A percentile compares a stretch with the other conserved stretches of the same genome.
phyloP scores from a whole-genome alignment of 2,113 vertebrate genomes.

The Catagonus wagneri region DNA sequence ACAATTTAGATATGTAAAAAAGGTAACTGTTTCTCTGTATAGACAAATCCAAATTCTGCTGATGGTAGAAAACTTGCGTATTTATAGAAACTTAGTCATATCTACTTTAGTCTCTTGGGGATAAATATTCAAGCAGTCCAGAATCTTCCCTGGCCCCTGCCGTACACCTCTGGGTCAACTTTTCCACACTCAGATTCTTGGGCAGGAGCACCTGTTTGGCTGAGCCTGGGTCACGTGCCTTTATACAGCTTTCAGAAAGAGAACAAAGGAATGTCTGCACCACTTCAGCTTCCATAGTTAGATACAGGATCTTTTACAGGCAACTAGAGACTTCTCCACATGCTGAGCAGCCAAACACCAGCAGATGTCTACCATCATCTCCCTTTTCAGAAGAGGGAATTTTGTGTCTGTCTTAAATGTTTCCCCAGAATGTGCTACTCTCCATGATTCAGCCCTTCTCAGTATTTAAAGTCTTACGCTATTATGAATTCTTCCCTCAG shows the following conservation, averaged over 20 bases:
- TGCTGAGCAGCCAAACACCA: background rate
- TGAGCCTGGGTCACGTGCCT: background rate
- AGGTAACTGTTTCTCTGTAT: background rate
- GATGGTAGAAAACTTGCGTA: background rate
- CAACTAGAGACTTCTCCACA: background rate
- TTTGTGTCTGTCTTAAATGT: slow-evolving; percentile 30
- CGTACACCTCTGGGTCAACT: background rate
- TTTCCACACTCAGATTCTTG: background rate
- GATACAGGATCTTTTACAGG: background rate
- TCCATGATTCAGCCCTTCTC: background rate
- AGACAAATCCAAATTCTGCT: background rate
- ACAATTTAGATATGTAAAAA: background rate
- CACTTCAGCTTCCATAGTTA: background rate
- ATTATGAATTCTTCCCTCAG: background rate
- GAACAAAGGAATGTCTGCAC: background rate
- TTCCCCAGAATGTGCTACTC: background rate
- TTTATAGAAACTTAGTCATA: background rate
- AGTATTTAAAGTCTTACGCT: background rate
- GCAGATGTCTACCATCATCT: background rate
- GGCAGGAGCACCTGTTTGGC: background rate
- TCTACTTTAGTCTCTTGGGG: background rate
- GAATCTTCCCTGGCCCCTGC: background rate
- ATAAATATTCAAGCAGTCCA: background rate
- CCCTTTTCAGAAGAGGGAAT: background rate
- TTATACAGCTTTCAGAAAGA: background rate